Evolutionary conservation across 2,888 invertebrate genomes (phyloP).

Genomic region (Trichopoda pennipes): DNA sequence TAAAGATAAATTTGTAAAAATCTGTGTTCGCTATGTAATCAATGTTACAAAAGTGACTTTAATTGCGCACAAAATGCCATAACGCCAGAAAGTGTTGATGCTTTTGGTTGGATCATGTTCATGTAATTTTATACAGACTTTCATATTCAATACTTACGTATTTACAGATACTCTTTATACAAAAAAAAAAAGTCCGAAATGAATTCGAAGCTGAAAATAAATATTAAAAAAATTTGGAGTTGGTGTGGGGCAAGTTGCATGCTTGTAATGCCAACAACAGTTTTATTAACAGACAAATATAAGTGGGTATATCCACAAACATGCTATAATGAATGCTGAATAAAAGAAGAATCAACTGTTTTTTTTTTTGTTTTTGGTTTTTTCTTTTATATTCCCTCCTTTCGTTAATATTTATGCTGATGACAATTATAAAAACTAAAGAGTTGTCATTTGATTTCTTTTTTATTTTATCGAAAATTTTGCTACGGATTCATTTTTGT

Average conservation of each 20-base stretch:
- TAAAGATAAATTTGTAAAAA: slow-evolving; percentile 1
- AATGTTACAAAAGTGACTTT: slow-evolving; percentile 52
- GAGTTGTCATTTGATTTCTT: slow-evolving; percentile 13
- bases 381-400: neutral
- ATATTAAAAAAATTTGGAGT: neutral
- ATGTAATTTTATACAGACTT: neutral
- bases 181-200: slow-evolving; percentile 1
- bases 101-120: neutral
- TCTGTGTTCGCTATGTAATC: slow-evolving; percentile 27
- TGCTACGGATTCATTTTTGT: slow-evolving; percentile 38
- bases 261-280: neutral
- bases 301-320: slow-evolving; percentile 34
- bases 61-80: slow-evolving; percentile 57
- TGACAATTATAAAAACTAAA: slow-evolving; percentile 26
- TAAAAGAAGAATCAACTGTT: neutral
- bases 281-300: slow-evolving; percentile 16
- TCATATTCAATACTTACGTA: neutral
- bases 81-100: slow-evolving; percentile 29
- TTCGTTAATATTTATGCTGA: neutral
- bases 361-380: neutral
- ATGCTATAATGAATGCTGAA: slow-evolving; percentile 18
- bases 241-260: no score
- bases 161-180: neutral
- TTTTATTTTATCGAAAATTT: slow-evolving; percentile 3
- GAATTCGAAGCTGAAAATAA: neutral